Base-by-base conservation (phyloP, 2,888 invertebrate species). In the Tholera decimalis region DNA sequence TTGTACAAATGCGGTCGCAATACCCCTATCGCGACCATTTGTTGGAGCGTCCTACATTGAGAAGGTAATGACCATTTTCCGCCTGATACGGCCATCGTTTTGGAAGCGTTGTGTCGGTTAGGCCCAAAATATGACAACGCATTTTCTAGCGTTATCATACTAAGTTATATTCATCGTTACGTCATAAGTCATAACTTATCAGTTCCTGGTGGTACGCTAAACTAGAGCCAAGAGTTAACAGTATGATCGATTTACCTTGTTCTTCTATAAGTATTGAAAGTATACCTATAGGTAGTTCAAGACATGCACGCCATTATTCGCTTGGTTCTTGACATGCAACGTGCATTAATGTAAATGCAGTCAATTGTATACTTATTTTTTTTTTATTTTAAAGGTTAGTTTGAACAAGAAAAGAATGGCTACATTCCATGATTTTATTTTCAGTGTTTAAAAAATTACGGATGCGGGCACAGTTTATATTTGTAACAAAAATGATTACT, bases 41-140 rank as follows among this genome's bases (percentile, higher is more conserved):
- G 53, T 58, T 22, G 51, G 20, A 44, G 41, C 43, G 47, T 37
- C 18, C 65, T 44, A 49, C 53, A 39, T 64, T 51, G 56, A 57
- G 43, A 22, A 62, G 41, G 73, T 60, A 72, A 63, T 76, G 50
- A 44, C 22, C 24, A 39, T 53, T 33, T 73, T 69, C 69, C 69
- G 73, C 50, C 33, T 39, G 69, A 73, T 69, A 69, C 39, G 59
- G 18, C n/a, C 54, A 11, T 53, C 47, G 39, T 53, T 73, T 49
- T 37, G 51, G 26, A 22, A 50, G 59, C 54, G 59, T 30, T 67
- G 67, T 74, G 68, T 58, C 39, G 49, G 67, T 54, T 44, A 37
- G 54, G 57, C 65, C 49, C 43, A 44, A 54, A 44, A 33, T 55
- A 65, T 69, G 73, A 65, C 55, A 44, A 18, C 18, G 43, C 33